These are phyloP conservation scores for Pluvialis apricaria DNA, from an alignment of 2,113 vertebrate genomes.

Conservation along the genomic window DNA sequence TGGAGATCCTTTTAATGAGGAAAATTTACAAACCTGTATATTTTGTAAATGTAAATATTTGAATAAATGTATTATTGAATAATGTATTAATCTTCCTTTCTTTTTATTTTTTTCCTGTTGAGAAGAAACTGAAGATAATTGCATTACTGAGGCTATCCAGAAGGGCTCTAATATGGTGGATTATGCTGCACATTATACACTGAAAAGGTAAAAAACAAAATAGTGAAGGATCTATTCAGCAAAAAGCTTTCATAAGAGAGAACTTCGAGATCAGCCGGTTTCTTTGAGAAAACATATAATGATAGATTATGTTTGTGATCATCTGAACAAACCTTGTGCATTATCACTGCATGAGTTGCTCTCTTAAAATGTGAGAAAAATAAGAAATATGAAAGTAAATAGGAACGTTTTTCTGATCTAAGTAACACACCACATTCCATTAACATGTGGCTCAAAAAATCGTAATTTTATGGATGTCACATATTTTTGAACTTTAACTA, in stretches of 20 bases:
- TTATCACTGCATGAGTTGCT: background rate
- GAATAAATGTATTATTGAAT: background rate
- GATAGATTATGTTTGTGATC: background rate
- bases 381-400: background rate
- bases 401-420: background rate
- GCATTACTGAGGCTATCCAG: conserved; percentile 57
- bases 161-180: conserved; percentile 63
- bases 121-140: conserved; percentile 51
- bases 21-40: background rate
- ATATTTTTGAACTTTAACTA: background rate
- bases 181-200: background rate
- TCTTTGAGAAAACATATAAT: background rate
- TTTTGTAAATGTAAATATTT: background rate
- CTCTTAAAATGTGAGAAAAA: background rate
- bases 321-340: background rate
- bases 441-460: background rate
- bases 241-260: background rate
- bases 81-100: background rate
- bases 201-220: conserved; percentile 66
- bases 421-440: background rate
- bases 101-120: background rate
- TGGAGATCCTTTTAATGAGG: background rate
- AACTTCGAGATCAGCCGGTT: background rate
- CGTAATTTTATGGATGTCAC: background rate
- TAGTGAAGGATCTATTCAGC: background rate